A percentile compares a stretch with the other conserved stretches of the same genome.
phyloP scores from a whole-genome alignment of 2,113 vertebrate genomes.

The Carassius auratus region DNA sequence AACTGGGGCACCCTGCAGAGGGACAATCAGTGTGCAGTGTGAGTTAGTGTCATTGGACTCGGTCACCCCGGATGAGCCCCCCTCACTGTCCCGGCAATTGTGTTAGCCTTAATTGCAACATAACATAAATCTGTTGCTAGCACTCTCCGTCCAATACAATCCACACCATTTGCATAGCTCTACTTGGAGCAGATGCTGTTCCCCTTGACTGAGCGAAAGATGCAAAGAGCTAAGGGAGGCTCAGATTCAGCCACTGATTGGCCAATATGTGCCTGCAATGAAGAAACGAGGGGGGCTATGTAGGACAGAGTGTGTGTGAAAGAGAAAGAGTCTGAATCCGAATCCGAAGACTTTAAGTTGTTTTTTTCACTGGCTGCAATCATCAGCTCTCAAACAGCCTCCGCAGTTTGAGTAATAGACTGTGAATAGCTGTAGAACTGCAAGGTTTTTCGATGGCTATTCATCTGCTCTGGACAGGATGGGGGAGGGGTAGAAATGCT shows the following conservation, averaged over 20 bases:
- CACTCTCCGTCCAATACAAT: neutral
- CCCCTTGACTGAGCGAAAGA: conserved; percentile 38
- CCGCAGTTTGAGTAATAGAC: conserved; percentile 7
- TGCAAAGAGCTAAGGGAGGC: conserved; percentile 51
- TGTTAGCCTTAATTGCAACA: conserved; percentile 71
- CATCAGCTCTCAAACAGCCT: neutral
- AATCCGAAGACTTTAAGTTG: neutral
- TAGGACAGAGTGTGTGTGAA: conserved; percentile 5
- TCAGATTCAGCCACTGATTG: conserved; percentile 75
- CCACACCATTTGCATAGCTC: neutral
- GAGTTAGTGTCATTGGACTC: neutral
- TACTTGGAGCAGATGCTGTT: conserved; percentile 44
- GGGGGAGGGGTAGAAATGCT: conserved; percentile 32
- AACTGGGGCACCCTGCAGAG: neutral
- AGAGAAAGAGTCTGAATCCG: neutral
- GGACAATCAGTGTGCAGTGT: neutral
- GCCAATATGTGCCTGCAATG: conserved; percentile 77
- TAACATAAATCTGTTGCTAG: conserved; percentile 59
- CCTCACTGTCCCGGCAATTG: neutral
- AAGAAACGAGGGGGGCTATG: conserved; percentile 63
- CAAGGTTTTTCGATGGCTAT: conserved; percentile 36
- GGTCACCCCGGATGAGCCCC: neutral
- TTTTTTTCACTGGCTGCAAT: neutral
- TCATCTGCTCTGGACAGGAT: conserved; percentile 44
- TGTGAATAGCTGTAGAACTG: conserved; percentile 42